These are phyloP conservation scores for Nomada ruficornis DNA, from an alignment of 2,888 invertebrate species.

Conservation along the genomic window DNA sequence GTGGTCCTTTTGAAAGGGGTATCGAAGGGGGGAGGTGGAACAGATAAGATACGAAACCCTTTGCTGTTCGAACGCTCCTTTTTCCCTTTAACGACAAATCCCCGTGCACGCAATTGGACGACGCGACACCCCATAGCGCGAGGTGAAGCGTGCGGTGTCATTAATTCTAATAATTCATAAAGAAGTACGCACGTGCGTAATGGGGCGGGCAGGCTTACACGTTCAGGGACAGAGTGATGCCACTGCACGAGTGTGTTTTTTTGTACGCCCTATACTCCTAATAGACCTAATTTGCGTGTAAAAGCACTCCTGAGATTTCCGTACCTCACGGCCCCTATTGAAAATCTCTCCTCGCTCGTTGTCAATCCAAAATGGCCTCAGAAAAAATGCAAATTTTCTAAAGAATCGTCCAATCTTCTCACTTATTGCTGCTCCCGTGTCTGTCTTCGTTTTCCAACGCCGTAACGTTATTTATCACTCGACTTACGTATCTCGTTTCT, in stretches of 20 bases:
- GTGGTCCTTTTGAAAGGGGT: not conserved
- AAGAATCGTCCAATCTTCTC: conserved; percentile 22
- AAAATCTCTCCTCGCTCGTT: conserved; percentile 52
- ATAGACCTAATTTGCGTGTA: conserved; percentile 83
- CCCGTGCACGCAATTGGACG: conserved; percentile 69
- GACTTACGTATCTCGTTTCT: not conserved
- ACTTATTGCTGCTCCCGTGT: conserved; percentile 1
- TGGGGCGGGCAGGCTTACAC: conserved; percentile 70
- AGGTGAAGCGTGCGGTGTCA: conserved; percentile 80
- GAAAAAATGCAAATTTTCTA: conserved; percentile 46
- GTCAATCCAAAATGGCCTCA: conserved; percentile 14
- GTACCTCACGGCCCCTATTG: conserved; percentile 67
- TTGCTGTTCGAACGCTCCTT: conserved; percentile 13
- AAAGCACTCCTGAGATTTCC: conserved; percentile 75
- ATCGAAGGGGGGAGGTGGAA: not conserved
- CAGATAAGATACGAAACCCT: conserved; percentile 32
- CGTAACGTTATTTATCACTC: not conserved
- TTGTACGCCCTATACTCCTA: conserved; percentile 79
- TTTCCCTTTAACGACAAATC: conserved; percentile 44
- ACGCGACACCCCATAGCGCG: conserved; percentile 74
- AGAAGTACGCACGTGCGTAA: conserved; percentile 81
- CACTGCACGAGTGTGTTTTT: conserved; percentile 77
- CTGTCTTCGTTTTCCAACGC: not conserved
- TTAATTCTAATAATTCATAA: conserved; percentile 84
- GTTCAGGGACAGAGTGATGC: conserved; percentile 69